A percentile compares a stretch with the other conserved stretches of the same genome.
Evolutionary conservation across 2,888 invertebrate genomes (phyloP).

Genomic region (Eilema depressum): DNA sequence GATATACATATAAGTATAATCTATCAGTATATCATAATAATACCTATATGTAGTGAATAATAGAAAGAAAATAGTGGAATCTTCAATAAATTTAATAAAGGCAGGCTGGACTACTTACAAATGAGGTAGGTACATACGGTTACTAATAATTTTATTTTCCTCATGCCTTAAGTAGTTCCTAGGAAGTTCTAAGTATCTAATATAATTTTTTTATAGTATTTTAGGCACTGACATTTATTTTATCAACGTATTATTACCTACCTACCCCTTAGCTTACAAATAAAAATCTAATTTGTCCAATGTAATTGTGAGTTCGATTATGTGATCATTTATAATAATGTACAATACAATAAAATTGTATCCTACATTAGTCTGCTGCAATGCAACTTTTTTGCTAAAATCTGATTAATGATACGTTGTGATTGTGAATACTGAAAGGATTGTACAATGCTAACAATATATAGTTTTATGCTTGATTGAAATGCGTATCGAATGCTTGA

Average conservation of each 20-base stretch:
- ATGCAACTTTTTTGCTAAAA: constrained; percentile 37
- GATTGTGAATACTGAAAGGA: constrained; percentile 40
- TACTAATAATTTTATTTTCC: not conserved
- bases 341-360: constrained; percentile 47
- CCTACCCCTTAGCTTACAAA: not conserved
- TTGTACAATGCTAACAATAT: constrained; percentile 51
- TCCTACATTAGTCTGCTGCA: constrained; percentile 42
- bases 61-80: not conserved
- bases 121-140: too few species aligned
- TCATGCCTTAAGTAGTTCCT: not conserved
- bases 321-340: constrained; percentile 9
- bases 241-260: not conserved
- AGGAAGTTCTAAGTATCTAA: not conserved
- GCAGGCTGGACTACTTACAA: not conserved
- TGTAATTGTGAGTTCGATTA: not conserved
- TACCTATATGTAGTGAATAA: not conserved
- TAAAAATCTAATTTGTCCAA: not conserved
- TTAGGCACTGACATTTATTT: not conserved
- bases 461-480: constrained; percentile 48
- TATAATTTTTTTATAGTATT: not conserved
- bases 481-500: constrained; percentile 80
- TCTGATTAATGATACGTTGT: constrained; percentile 65
- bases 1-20: too few species aligned
- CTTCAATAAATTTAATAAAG: not conserved
- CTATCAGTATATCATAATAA: not conserved